Conservation (phyloP, 2,888 invertebrate genomes). For the Uloborus plumipes region DNA sequence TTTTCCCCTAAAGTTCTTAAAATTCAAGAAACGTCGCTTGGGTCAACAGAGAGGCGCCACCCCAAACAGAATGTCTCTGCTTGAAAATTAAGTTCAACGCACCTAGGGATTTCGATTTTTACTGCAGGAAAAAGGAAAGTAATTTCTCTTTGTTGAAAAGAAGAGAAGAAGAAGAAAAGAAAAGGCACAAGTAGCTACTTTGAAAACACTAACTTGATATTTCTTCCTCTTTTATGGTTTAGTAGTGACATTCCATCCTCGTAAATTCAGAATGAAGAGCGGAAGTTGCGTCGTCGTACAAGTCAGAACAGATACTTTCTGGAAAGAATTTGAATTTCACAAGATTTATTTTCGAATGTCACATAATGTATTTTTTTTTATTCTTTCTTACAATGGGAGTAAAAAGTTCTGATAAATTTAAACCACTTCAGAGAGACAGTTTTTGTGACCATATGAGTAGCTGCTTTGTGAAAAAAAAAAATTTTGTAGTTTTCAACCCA, state of each 20-base stretch:
- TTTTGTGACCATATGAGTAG: no score
- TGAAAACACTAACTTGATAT: not conserved
- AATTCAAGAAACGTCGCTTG: conserved; percentile 24
- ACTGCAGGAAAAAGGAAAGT: conserved; percentile 33
- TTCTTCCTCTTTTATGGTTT: not conserved
- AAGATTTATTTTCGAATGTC: not conserved
- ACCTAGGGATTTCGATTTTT: conserved; percentile 35
- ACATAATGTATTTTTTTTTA: not conserved
- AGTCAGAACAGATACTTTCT: not conserved
- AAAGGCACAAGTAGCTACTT: not conserved
- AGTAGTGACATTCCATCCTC: not conserved
- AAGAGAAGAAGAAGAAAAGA: conserved; percentile 19
- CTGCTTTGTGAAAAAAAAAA: no score
- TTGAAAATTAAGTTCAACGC: conserved; percentile 40
- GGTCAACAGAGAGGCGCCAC: conserved; percentile 43
- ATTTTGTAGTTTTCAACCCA: no score
- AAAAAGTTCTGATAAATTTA: not conserved
- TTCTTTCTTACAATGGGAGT: not conserved
- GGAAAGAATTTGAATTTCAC: not conserved
- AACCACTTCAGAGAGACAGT: not conserved
- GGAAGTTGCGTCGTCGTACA: not conserved
- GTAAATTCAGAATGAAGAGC: not conserved
- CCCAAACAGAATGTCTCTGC: conserved; percentile 45
- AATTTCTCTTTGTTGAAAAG: conserved; percentile 12
- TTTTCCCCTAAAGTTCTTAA: no score